A percentile compares a stretch with the other conserved stretches of the same genome.
These are phyloP conservation scores for Mythimna loreyi DNA, from an alignment of 2,888 invertebrate species.

Conservation along the genomic window DNA sequence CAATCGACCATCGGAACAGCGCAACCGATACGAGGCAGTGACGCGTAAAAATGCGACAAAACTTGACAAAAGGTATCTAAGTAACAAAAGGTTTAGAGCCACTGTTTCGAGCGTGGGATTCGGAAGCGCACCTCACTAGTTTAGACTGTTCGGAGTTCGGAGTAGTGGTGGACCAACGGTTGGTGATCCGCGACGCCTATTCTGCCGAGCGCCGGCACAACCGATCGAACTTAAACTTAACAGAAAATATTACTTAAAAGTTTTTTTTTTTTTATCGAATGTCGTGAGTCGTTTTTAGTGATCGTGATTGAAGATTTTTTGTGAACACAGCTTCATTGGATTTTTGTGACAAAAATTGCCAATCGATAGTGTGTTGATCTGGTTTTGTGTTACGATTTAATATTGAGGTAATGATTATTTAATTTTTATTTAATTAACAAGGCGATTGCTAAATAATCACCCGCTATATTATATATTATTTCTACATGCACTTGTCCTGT, in stretches of 20 bases:
- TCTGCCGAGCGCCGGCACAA: constrained; percentile 75
- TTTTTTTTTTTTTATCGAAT: constrained; percentile 42
- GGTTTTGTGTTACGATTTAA: constrained; percentile 12
- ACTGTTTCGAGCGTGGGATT: constrained; percentile 75
- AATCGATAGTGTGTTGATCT: constrained; percentile 67
- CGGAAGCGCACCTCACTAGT: constrained; percentile 72
- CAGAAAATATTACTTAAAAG: constrained; percentile 36
- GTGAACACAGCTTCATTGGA: constrained; percentile 68
- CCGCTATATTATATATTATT: too few relatives aligned
- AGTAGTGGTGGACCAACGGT: constrained; percentile 76
- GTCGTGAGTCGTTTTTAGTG: constrained; percentile 63
- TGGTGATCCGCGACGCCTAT: constrained; percentile 81
- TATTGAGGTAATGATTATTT: constrained; percentile 39
- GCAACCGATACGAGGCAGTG: constrained; percentile 56
- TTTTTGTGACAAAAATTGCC: constrained; percentile 71
- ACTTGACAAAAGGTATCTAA: constrained; percentile 72
- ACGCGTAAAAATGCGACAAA: constrained; percentile 74
- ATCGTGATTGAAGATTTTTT: constrained; percentile 61
- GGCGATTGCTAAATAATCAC: too few relatives aligned
- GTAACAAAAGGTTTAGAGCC: constrained; percentile 72
- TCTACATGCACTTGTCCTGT: too few relatives aligned
- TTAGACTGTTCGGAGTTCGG: constrained; percentile 60
- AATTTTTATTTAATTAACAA: too few relatives aligned
- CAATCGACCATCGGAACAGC: constrained; percentile 55
- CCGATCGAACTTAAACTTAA: constrained; percentile 64